phyloP scores from a whole-genome alignment of 2,113 vertebrate genomes.

The Otis tarda region DNA sequence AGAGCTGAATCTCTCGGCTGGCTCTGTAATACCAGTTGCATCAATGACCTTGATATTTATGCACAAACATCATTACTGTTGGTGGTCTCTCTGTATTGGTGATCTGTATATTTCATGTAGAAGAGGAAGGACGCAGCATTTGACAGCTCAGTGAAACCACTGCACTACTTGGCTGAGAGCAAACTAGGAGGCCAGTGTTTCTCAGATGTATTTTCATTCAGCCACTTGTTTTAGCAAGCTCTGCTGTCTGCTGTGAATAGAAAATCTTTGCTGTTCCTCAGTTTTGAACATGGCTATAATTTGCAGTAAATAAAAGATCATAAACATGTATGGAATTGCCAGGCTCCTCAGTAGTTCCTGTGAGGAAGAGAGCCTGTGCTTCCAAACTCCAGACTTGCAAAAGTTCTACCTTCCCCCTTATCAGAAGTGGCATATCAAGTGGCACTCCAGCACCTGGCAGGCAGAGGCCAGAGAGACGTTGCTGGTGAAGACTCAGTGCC shows the following conservation, averaged over 20 bases:
- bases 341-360: background rate
- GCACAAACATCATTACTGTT: background rate
- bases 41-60: background rate
- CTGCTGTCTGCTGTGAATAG: background rate
- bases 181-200: background rate
- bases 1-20: background rate
- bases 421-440: background rate
- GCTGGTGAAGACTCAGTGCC: background rate
- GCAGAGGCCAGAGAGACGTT: background rate
- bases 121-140: background rate
- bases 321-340: background rate
- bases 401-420: background rate
- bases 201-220: background rate
- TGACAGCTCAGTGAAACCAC: background rate
- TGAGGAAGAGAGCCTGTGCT: accelerated
- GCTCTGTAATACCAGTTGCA: background rate
- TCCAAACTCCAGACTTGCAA: background rate
- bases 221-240: background rate
- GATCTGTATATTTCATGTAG: background rate
- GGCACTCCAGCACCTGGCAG: background rate
- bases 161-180: background rate
- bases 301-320: background rate
- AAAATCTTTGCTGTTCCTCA: background rate
- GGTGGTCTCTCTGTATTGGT: background rate
- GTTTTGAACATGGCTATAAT: background rate